A percentile compares a stretch with the other conserved stretches of the same genome.
Conservation (phyloP, 2,113 vertebrate species). For the Callopanchax toddi region DNA sequence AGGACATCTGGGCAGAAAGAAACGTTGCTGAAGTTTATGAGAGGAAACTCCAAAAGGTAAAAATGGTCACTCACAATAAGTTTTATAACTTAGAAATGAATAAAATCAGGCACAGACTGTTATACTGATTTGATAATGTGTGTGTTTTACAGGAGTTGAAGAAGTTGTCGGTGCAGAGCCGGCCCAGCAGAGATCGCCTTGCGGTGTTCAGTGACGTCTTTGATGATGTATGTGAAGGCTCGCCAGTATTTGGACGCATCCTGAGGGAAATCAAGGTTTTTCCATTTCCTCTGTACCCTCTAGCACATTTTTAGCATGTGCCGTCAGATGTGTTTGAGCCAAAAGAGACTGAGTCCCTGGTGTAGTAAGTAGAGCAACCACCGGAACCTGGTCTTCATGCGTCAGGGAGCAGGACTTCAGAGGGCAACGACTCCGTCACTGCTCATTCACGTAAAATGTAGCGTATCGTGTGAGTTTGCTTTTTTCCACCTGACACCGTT, state of each 20-base stretch:
- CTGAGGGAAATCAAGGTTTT: constrained; percentile 86
- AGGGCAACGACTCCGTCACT: constrained; percentile 22
- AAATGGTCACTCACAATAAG: constrained; percentile 3
- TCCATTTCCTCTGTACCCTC: constrained; percentile 71
- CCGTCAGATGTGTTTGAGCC: constrained; percentile 53
- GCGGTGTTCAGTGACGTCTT: constrained; percentile 78
- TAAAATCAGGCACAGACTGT: not conserved
- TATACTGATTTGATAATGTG: constrained; percentile 21
- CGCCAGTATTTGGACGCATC: constrained; percentile 81
- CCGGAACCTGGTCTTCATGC: constrained; percentile 48
- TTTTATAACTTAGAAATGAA: not conserved
- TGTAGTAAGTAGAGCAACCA: constrained; percentile 67
- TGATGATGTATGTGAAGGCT: constrained; percentile 81
- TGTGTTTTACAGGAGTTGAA: constrained; percentile 71
- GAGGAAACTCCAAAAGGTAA: constrained; percentile 75
- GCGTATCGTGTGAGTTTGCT: constrained; percentile 9
- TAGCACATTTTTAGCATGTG: constrained; percentile 71
- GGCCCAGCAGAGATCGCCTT: constrained; percentile 70
- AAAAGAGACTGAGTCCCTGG: constrained; percentile 62
- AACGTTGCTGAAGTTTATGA: constrained; percentile 59
- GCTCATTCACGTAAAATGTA: constrained; percentile 26
- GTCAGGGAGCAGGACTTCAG: constrained; percentile 42
- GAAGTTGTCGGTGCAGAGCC: constrained; percentile 61
- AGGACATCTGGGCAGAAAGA: constrained; percentile 45
- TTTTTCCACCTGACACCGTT: constrained; percentile 5